Percentiles rank a stretch among this genome's conserved stretches.
phyloP scores from a whole-genome alignment of 2,113 vertebrate species.

The Megaleporinus macrocephalus region DNA sequence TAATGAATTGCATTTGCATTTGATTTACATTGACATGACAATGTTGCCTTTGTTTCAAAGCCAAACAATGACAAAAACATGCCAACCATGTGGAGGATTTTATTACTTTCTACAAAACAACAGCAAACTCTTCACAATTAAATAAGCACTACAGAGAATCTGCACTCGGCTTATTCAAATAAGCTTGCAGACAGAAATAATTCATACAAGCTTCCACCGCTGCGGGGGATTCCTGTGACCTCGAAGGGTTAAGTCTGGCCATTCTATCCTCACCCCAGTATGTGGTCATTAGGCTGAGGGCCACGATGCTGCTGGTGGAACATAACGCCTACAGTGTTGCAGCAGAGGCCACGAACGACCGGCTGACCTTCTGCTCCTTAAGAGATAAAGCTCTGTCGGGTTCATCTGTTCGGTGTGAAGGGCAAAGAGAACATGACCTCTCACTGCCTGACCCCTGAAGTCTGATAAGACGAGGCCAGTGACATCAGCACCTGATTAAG shows the following conservation, averaged over 20 bases:
- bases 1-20: no score
- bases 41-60: no score
- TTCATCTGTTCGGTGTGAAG: not conserved
- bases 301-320: not conserved
- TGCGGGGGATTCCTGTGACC: no score
- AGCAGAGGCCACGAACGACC: not conserved
- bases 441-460: not conserved
- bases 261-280: not conserved
- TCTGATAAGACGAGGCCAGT: not conserved
- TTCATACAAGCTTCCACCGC: no score
- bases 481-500: not conserved
- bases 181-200: no score
- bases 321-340: not conserved
- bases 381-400: not conserved
- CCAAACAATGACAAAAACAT: no score
- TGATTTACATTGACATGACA: no score
- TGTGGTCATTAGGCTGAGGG: not conserved
- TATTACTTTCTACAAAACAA: no score
- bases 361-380: not conserved
- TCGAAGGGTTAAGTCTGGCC: not conserved
- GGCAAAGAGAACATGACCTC: not conserved
- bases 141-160: no score
- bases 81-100: no score
- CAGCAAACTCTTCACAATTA: no score
- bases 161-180: no score